A percentile compares a stretch with the other conserved stretches of the same genome.
Conservation (phyloP, 2,113 vertebrate species). For the Chloroceryle aenea region DNA sequence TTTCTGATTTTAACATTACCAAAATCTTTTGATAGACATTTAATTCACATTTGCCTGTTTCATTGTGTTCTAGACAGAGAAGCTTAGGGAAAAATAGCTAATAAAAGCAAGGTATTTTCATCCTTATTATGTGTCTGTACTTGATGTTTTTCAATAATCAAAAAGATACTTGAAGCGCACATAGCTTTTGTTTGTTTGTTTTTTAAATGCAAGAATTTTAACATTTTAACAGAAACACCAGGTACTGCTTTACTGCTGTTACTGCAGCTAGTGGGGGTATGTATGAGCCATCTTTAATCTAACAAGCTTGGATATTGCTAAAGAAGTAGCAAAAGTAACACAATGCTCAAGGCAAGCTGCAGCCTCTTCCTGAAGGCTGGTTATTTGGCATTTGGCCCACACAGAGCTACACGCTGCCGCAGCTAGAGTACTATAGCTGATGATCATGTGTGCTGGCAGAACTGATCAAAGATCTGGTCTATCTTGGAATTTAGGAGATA, state of each 20-base stretch:
- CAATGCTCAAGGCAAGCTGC: neutral
- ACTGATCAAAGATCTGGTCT: neutral
- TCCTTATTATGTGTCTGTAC: neutral
- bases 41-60: neutral
- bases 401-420: rapidly evolving
- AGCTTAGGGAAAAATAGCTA: neutral
- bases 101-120: neutral
- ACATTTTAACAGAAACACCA: neutral
- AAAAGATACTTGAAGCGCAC: neutral
- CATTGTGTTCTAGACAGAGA: neutral
- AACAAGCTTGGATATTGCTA: neutral
- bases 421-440: neutral
- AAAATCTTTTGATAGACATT: neutral
- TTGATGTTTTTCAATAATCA: neutral
- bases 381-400: neutral
- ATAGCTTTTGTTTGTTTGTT: neutral
- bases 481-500: neutral
- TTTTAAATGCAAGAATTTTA: neutral
- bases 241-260: neutral
- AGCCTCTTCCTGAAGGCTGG: neutral
- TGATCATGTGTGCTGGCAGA: rapidly evolving
- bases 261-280: neutral
- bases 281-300: neutral
- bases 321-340: neutral
- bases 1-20: neutral